These are phyloP conservation scores for Leistus spinibarbis DNA, from an alignment of 2,888 invertebrate genomes.

Conservation along the genomic window DNA sequence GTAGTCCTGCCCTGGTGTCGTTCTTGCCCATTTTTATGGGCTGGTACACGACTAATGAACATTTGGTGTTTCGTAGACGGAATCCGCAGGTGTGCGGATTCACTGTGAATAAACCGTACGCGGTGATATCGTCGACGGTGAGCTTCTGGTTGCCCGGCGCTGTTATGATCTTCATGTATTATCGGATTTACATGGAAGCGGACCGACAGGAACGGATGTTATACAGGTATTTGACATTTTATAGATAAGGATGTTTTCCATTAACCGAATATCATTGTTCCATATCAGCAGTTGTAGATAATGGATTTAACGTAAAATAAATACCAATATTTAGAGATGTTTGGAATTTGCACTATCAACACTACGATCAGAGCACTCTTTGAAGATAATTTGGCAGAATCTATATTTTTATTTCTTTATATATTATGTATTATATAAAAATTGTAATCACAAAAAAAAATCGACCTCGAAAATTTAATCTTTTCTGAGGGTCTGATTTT, in stretches of 20 bases:
- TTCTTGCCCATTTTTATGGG: constrained; percentile 95
- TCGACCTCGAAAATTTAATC: too few species aligned
- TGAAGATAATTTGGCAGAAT: too few species aligned
- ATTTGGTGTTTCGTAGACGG: constrained; percentile 69
- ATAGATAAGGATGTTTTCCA: neutral
- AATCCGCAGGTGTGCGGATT: constrained; percentile 80
- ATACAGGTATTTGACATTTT: constrained; percentile 67
- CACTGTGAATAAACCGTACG: constrained; percentile 85
- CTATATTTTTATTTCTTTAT: too few species aligned
- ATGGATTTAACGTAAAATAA: too few species aligned
- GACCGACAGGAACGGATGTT: constrained; percentile 84
- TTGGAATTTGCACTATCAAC: too few species aligned
- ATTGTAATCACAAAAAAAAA: too few species aligned
- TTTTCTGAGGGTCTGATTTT: too few species aligned
- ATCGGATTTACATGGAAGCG: constrained; percentile 84
- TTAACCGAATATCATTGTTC: too few species aligned
- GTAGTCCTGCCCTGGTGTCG: constrained; percentile 88
- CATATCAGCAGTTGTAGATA: too few species aligned
- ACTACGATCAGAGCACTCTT: too few species aligned
- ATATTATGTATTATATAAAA: too few species aligned
- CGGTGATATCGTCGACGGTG: constrained; percentile 86
- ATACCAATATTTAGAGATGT: too few species aligned
- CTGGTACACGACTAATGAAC: constrained; percentile 89
- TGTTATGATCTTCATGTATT: constrained; percentile 93
- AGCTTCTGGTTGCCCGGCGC: constrained; percentile 94